A percentile compares a stretch with the other conserved stretches of the same genome.
phyloP scores from a whole-genome alignment of 2,888 invertebrate species.

The Parnassius mnemosyne region DNA sequence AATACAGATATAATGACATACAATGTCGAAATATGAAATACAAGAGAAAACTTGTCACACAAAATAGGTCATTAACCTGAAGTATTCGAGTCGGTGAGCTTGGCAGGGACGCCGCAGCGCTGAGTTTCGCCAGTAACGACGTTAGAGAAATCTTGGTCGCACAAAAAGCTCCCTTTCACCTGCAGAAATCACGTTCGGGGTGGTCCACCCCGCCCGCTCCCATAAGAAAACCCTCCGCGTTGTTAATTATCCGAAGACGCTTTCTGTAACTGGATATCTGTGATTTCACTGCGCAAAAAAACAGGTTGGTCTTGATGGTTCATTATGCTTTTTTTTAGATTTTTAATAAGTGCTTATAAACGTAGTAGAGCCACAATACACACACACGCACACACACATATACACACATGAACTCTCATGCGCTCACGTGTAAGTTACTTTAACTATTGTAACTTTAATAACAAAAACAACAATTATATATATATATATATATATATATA shows the following conservation, averaged over 20 bases:
- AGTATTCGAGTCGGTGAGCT: slow-evolving; percentile 6
- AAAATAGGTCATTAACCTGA: slow-evolving; percentile 23
- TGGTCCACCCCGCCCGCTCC: slow-evolving; percentile 27
- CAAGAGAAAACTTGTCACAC: slow-evolving; percentile 7
- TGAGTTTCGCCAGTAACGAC: slow-evolving; percentile 38
- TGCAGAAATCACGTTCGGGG: slow-evolving; percentile 49
- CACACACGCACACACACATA: too few relatives aligned
- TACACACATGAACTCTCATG: too few relatives aligned
- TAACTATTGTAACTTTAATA: too few relatives aligned
- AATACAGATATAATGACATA: too few relatives aligned
- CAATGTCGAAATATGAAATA: not conserved
- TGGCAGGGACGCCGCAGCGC: slow-evolving; percentile 13
- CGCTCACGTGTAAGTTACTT: too few relatives aligned
- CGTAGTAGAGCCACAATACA: too few relatives aligned
- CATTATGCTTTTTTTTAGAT: slow-evolving; percentile 1
- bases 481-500: too few relatives aligned
- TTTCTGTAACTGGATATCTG: slow-evolving; percentile 41
- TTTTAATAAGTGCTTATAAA: not conserved
- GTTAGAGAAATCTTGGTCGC: slow-evolving; percentile 43
- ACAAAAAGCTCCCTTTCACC: slow-evolving; percentile 51
- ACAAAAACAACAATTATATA: too few relatives aligned
- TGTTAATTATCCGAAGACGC: slow-evolving; percentile 46
- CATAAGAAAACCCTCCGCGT: slow-evolving; percentile 44
- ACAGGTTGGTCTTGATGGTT: not conserved
- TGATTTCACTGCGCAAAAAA: slow-evolving; percentile 32